Base-by-base conservation (phyloP, 2,888 invertebrate species). In the Phalera bucephala region DNA sequence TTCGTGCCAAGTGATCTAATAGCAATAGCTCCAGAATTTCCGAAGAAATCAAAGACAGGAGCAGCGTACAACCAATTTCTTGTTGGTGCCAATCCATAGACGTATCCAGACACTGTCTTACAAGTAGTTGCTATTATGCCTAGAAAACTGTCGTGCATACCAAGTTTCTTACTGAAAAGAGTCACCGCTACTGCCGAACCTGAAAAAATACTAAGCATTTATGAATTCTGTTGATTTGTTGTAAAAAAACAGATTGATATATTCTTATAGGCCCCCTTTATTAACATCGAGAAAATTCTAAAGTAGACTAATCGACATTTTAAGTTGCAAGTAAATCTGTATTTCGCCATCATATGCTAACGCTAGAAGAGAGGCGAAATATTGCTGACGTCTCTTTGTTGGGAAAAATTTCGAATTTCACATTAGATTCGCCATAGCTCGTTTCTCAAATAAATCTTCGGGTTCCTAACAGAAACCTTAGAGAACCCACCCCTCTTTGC, bases 1-100 rank as follows among this genome's bases (percentile, higher is more conserved):
- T 92, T 92, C 1, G 91, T 91, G 0, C 90, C 91, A 30, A 92
- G 72, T 0, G 92, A 91, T 38, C 91, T 77, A 50, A 91, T 87
- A 0, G 91, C 90, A 0, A 91, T 90, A 3, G 82, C 77, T n/a
- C 89, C 90, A 1, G 90, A 83, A 22, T 85, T 90, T 1, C 91
- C 91, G 11, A 91, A 89, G 37, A 92, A 65, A 30, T 91, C 91
- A 12, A 91, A 80, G 11, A 70, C 67, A 0, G 90, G 85, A 1
- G 82, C 91, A 0, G 76, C 59, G 36, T 82, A 91, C 45, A 88
- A 75, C 87, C 89, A 89, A 1, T 57, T 32, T 13, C 68, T 75
- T 0, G 68, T 82, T 0, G 84, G 81, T 0, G 91, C 88, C 10
- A 89, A 65, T 0, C 84, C 91, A 34, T 86, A 91, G 0, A 87